Evolutionary conservation across 2,113 vertebrate genomes (phyloP), one percentile per base, ranked within the genome.

Genomic region (Tupaia chinensis): DNA sequence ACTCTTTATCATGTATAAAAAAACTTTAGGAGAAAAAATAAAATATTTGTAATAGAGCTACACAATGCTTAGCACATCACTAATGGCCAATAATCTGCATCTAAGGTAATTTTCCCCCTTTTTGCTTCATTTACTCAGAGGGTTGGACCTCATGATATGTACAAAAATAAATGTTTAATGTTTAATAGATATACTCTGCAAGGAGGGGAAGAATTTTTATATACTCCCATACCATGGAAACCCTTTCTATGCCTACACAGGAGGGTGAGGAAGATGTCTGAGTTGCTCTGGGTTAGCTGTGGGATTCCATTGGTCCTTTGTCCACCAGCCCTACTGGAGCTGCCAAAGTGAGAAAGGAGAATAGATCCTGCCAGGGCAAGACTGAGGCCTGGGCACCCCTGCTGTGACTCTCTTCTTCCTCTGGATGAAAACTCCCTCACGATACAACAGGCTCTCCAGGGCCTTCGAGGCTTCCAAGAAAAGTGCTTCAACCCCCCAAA

Each of bases 401-500:
- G 73, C 80, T 70, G 73, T 65, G 96, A 96, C 92, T 89, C 91
- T 97, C 93, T 79, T 89, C 23, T 92, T 93, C 89, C 89, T 95
- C 72, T 29, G 91, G 97, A 97, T 96, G 93, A 97, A 98, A 97
- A 96, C 95, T 97, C 95, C 61, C 44, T 91, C 95, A 78, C 56
- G 89, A 86, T 68, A 95, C 66, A 91, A 96, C 92, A 98, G 97
- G 32, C 89, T 84, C 66, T 80, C 56, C 83, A 93, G 95, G 65
- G 85, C 14, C 88, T 76, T 79, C 54, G 34, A 17, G 78, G 81
- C 23, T 81, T 56, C 89, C 83, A n/a, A 72, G 92, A 94, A 98
- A 97, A 90, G 91, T 7, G 9, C 94, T 97, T 91, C 92, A 89
- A 95, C 91, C 97, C 96, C 96, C 93, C 98, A 97, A 97, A 95